phyloP scores from a whole-genome alignment of 2,797 vertebrate species.

The Tachyglossus aculeatus region DNA sequence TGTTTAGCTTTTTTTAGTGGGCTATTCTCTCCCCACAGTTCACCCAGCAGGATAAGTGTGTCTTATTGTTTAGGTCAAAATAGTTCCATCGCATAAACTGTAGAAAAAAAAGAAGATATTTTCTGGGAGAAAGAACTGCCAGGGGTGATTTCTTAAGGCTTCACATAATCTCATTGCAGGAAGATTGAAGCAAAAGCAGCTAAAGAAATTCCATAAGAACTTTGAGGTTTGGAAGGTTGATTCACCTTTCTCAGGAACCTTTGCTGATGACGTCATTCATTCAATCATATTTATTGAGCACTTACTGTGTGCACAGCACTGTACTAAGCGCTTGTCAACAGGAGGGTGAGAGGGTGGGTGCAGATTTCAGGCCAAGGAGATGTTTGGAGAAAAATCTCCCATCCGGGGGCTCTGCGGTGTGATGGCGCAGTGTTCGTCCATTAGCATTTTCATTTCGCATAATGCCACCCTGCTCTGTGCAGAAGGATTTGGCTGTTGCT shows the following conservation, averaged over 20 bases:
- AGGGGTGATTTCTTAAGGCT: slow-evolving; percentile 25
- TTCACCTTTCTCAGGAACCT: not conserved
- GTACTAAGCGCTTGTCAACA: too few relatives aligned
- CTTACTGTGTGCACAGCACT: too few relatives aligned
- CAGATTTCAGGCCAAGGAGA: not conserved
- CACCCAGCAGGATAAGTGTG: not conserved
- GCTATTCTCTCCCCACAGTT: not conserved
- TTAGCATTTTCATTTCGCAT: slow-evolving; percentile 46
- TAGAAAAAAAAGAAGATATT: not conserved
- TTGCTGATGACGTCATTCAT: not conserved
- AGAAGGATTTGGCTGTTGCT: slow-evolving; percentile 39
- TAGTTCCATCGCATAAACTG: not conserved
- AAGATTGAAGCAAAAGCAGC: not conserved
- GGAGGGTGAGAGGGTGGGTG: not conserved
- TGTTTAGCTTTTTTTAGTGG: not conserved
- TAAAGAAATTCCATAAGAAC: not conserved
- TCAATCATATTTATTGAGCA: too few relatives aligned
- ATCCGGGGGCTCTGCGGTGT: not conserved
- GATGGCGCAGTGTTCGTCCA: not conserved
- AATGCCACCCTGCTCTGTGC: not conserved
- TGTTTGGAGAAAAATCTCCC: not conserved
- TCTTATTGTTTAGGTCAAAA: slow-evolving; percentile 4
- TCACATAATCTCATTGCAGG: slow-evolving; percentile 7
- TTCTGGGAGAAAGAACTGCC: slow-evolving; percentile 23
- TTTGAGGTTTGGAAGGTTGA: not conserved